Evolutionary conservation across 2,888 invertebrate genomes (phyloP), one percentile per base, ranked within the genome.

Genomic region (Dicroscelio sp.): DNA sequence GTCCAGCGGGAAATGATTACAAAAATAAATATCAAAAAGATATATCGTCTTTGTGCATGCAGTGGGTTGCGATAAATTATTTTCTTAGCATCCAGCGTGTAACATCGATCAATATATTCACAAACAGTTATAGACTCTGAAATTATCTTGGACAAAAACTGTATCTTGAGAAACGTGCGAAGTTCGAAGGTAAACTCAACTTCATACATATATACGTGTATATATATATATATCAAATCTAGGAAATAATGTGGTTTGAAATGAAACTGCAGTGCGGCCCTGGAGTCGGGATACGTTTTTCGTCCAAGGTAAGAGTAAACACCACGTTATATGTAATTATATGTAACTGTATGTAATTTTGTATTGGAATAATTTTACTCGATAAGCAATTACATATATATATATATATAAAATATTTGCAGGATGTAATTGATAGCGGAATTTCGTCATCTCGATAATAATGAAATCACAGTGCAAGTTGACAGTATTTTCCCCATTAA

Each of bases 51-150:
- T 86, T 87, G 90, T 86, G 90, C 90, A 90, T 86, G 90, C 90
- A 86, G 38, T 76, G 69, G 67, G 30, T 86, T 82, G 65, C 58
- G 23, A 35, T 84, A 73, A 86, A 84, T 63, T 76, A 75, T 76
- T 71, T 48, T 60, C 76, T 35, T 73, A 83, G 78, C 84, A 88
- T 88, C 60, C 84, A 84, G 75, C 76, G 58, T 78, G 83, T 90
- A 90, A 90, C 90, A 83, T 86, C 43, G 58, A 90, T 78, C 48
- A 31, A n/a, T 78, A 63, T 86, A 60, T 82, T 69, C 65, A 83
- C 69, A 83, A 86, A 90, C 83, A 86, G 60, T 83, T 86, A 83
- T 90, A 86, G 83, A 86, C 90, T 90, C 73, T 86, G 83, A 82
- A 90, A 55, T 55, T 78, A 73, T 85, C 86, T 65, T 69, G 75